Evolutionary conservation across 2,888 invertebrate species (phyloP).

Genomic region (Caenorhabditis sp.): DNA sequence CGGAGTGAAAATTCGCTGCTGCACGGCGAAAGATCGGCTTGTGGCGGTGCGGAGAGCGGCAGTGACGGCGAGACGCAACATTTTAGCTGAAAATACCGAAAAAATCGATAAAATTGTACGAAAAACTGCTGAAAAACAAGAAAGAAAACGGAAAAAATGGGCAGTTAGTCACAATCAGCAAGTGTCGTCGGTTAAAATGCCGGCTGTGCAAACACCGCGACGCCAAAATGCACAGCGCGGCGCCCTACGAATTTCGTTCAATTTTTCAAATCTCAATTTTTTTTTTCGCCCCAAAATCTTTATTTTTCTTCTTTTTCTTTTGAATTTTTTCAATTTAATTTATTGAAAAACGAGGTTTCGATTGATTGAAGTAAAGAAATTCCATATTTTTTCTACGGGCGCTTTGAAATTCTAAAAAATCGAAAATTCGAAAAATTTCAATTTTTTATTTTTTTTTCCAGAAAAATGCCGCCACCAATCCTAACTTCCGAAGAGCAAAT

Average conservation of each 20-base stretch:
- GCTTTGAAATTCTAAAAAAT: no score
- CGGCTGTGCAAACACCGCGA: constrained; percentile 11
- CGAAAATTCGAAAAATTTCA: not conserved
- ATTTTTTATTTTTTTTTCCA: not conserved
- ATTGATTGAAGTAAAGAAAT: no score
- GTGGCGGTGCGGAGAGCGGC: constrained; percentile 41
- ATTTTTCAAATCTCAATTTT: no score
- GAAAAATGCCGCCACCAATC: constrained; percentile 6
- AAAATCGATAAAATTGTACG: constrained; percentile 2
- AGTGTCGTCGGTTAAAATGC: constrained; percentile 15
- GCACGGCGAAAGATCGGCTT: constrained; percentile 5
- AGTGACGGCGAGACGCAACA: constrained; percentile 50
- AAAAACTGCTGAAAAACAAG: not conserved
- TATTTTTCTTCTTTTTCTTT: not conserved
- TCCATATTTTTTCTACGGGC: no score
- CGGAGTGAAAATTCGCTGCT: constrained; percentile 47
- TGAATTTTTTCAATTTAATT: constrained; percentile 13
- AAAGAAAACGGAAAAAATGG: constrained; percentile 1
- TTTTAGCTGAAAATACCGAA: constrained; percentile 16
- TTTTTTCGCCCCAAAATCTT: not conserved
- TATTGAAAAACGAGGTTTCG: no score
- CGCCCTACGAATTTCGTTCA: not conserved
- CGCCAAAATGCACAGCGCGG: constrained; percentile 21
- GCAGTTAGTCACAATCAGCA: constrained; percentile 5
- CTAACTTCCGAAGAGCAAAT: constrained; percentile 63